Base-by-base conservation (phyloP, 2,888 invertebrate species). In the Pheosia gnoma region DNA sequence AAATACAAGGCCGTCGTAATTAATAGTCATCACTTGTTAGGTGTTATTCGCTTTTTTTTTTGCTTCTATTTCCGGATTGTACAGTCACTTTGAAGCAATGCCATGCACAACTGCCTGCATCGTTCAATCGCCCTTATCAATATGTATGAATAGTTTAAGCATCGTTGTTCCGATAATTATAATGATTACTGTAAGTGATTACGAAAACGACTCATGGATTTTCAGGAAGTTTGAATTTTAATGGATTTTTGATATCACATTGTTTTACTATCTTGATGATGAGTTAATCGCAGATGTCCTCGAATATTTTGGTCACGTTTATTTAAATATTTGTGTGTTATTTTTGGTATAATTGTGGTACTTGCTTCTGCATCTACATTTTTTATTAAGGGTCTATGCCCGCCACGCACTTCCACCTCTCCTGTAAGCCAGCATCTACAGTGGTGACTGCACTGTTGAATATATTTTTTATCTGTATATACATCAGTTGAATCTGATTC, bases 201-300 rank as follows among this genome's bases (percentile, higher is more conserved):
- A 41, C 9, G 10, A 5, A 47, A 47, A 47, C n/a, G 5, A 9
- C 25, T 25, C 25, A 47, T 47, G n/a, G 4, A 47, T 47, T 47
- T n/a, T 47, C 47, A 47, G 47, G 47, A n/a, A 47, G 47, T 47
- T n/a, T 47, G 4, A n/a, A 11, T n/a, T 9, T 47, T 47, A 52
- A 65, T 69, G 73, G 5, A 51, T 51, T 58, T 49, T 51, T 13
- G 51, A 47, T 47, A 47, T n/a, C 47, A 47, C 47, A 47, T 47
- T 47, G 47, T 47, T 47, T 43, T 5, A 11, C n/a, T 47, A 47
- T 47, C 47, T 47, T n/a, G 47, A 47, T 47, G 47, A 47, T 47
- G n/a, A 47, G 5, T 47, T n/a, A 47, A 0, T 47, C n/a, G 47
- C n/a, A 5, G 0, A 47, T 47, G 47, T 11, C n/a, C 47, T 47